These are phyloP conservation scores for Anthophora plumipes DNA, from an alignment of 2,888 invertebrate genomes.

Conservation along the genomic window DNA sequence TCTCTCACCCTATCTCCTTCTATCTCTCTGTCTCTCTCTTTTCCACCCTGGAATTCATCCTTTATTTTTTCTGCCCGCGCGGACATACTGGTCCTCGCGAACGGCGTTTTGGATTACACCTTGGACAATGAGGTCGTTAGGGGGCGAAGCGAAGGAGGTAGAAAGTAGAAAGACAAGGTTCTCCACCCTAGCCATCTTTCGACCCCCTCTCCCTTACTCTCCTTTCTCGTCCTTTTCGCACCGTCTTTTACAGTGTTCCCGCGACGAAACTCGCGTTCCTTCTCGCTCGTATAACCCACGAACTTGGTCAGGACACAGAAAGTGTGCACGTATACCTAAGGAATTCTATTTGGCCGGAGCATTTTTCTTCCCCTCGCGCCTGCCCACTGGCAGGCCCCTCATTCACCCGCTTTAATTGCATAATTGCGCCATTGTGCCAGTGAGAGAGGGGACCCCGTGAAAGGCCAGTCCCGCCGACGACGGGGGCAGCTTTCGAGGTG, in stretches of 20 bases:
- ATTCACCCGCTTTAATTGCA: conserved; percentile 79
- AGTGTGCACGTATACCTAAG: conserved; percentile 17
- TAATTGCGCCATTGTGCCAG: conserved; percentile 79
- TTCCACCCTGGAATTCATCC: background rate
- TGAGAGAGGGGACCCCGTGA: conserved; percentile 54
- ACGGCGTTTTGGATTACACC: conserved; percentile 80
- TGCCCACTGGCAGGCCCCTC: conserved; percentile 43
- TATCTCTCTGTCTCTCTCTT: no score
- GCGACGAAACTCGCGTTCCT: conserved; percentile 12
- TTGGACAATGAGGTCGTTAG: conserved; percentile 80
- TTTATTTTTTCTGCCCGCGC: conserved; percentile 30
- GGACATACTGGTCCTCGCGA: conserved; percentile 41
- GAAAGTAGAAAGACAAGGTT: conserved; percentile 44
- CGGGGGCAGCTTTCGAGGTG: conserved; percentile 48
- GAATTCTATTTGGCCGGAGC: conserved; percentile 53
- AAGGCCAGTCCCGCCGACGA: conserved; percentile 55
- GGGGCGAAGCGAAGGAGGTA: conserved; percentile 58
- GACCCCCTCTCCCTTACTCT: background rate
- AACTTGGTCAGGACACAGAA: conserved; percentile 29
- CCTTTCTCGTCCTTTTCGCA: background rate
- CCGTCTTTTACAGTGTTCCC: background rate
- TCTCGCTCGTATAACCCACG: conserved; percentile 7
- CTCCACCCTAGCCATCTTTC: conserved; percentile 38
- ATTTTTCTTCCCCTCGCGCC: conserved; percentile 15
- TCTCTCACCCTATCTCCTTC: background rate